A percentile compares a stretch with the other conserved stretches of the same genome.
Conservation (phyloP, 2,113 vertebrate genomes). For the Eonycteris spelaea region DNA sequence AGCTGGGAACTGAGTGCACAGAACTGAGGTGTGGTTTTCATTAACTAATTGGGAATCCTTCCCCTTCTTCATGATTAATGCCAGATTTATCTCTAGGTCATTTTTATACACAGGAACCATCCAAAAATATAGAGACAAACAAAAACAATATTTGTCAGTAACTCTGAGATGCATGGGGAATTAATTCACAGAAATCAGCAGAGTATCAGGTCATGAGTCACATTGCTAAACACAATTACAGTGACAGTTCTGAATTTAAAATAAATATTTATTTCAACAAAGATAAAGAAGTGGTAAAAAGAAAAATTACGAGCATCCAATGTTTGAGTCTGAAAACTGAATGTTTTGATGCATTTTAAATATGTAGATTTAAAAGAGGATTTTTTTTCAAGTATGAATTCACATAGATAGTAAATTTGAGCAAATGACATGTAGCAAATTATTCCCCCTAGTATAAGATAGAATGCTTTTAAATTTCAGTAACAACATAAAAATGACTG, state of each 20-base stretch:
- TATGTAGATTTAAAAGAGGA: neutral
- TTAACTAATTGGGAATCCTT: conserved; percentile 79
- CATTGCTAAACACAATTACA: conserved; percentile 48
- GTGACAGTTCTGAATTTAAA: conserved; percentile 61
- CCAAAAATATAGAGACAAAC: conserved; percentile 62
- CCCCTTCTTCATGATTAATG: conserved; percentile 78
- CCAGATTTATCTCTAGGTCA: conserved; percentile 82
- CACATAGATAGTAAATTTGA: neutral
- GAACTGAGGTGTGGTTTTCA: conserved; percentile 80
- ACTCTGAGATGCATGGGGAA: conserved; percentile 33
- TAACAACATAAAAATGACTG: neutral
- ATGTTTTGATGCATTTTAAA: neutral
- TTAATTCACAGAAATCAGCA: neutral
- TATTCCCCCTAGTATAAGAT: neutral
- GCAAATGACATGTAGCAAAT: neutral
- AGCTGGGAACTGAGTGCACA: conserved; percentile 73
- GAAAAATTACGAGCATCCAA: neutral
- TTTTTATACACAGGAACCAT: conserved; percentile 73
- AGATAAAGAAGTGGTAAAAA: neutral
- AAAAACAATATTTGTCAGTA: conserved; percentile 47
- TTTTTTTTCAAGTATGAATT: neutral
- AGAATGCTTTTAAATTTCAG: neutral
- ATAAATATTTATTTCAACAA: conserved; percentile 58
- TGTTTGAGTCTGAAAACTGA: neutral
- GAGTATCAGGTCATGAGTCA: conserved; percentile 25